Base-by-base conservation (phyloP, 2,113 vertebrate genomes). In the Prionailurus bengalensis region DNA sequence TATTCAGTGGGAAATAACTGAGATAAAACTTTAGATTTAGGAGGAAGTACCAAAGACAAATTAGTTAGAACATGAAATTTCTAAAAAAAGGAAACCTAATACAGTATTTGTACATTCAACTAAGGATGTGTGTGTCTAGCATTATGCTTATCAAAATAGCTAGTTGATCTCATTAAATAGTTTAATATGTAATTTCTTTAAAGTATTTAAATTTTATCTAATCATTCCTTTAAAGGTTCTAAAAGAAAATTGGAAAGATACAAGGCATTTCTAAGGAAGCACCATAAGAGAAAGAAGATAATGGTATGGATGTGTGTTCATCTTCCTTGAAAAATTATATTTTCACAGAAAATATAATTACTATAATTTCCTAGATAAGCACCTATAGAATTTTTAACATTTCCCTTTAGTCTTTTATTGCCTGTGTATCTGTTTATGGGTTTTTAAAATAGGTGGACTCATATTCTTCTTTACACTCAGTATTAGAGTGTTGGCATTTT, bases 211-310 rank as follows among this genome's bases (percentile, higher is more conserved):
- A 25, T 55, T n/a, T 36, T 85, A 42, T 89, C 92, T 2, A 93
- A 33, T 39, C 70, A 39, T 96, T 84, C 85, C 74, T 96, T 97
- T 79, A 91, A 97, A 98, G 97, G 55, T 79, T 17, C 76, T 86
- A 5, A 51, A 84, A 23, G 19, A 89, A 92, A 97, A 27, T 1
- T 96, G 66, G 63, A 86, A 89, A 65, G 2, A 95, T 21, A 95
- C 78, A 74, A 91, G 51, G 31, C 84, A 74, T 53, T 87, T 97
- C 16, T 92, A 89, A 53, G 17, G 73, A 94, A 94, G 13, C 27
- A 39, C 78, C 11, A 5, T 36, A 97, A 94, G 81, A 58, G 10
- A 39, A 89, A 74, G 79, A 95, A 96, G 88, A 66, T 93, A 89
- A 74, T 95, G 96, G 97, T 98, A 89, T 82, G 21, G 33, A 95